Evolutionary conservation across 2,797 vertebrate genomes (phyloP), one percentile per base, ranked within the genome.

Genomic region (Acanthiza pusilla): DNA sequence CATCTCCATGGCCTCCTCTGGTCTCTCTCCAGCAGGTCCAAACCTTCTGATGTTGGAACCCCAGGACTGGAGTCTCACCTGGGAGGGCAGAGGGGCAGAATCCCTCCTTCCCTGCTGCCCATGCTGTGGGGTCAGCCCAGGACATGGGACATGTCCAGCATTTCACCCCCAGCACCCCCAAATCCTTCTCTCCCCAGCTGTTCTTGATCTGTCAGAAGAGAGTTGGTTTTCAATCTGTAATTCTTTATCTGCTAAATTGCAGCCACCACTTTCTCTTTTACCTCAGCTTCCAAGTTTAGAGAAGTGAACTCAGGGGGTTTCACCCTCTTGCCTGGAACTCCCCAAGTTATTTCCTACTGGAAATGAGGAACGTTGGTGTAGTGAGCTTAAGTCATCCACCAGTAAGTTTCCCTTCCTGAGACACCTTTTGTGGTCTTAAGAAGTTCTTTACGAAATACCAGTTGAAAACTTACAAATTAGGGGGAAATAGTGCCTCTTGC

Each of bases 321-420:
- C 90, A 86, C 25, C 55, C 66, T 94, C 76, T 86, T 84, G n/a
- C 50, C 78, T 71, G 3, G 10, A 74, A 57, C 66, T 89, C 32
- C 55, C 72, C n/a, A 8, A 62, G 55, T 89, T 79, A 70, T 90
- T 88, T 95, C 61, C 93, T 84, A 22, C 4, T 84, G 85, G 90
- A 93, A 94, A 92, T 79, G 84, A 85, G 84, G 89, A 94, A 91
- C 90, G 11, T 22, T 88, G 82, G 62, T 34, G 5, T 22, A 19
- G 50, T 22, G 47, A 90, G 29, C 27, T 84, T 15, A 10, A 82
- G 68, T 42, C 38, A 84, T 14, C 82, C 27, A n/a, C 58, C 27
- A 8, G 23, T 40, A 47, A 60, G 38, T 88, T 91, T 93, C 88
- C 66, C 91, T 95, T 86, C 55, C 80, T 60, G 65, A 47, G 50